Evolutionary conservation across 2,888 invertebrate species (phyloP).

Genomic region (Carabus problematicus): DNA sequence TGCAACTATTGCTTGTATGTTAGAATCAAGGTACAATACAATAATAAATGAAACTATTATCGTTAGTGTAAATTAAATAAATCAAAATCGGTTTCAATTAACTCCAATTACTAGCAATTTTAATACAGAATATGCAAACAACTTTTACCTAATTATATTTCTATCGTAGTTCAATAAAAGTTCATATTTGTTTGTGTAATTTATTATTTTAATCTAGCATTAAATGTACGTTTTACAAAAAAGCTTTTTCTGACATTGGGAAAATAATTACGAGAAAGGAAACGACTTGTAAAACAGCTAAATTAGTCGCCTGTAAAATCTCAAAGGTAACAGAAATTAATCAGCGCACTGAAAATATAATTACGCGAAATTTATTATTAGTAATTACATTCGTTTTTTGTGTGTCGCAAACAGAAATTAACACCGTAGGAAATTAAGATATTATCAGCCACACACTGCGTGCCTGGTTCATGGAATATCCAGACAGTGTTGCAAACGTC

Average conservation of each 20-base stretch:
- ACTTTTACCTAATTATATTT: no score
- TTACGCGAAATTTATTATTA: slow-evolving; percentile 34
- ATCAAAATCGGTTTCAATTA: no score
- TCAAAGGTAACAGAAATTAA: slow-evolving; percentile 31
- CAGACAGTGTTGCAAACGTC: background rate
- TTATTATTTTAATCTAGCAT: background rate
- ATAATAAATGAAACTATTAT: no score
- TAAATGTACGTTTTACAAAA: background rate
- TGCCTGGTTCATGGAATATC: slow-evolving; percentile 1
- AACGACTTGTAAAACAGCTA: no score
- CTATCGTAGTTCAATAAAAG: no score
- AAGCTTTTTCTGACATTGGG: background rate
- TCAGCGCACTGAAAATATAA: slow-evolving; percentile 29
- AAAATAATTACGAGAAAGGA: no score
- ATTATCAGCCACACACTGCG: slow-evolving; percentile 17
- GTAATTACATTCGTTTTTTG: slow-evolving; percentile 33
- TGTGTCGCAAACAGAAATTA: slow-evolving; percentile 27
- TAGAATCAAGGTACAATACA: no score
- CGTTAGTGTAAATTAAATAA: no score
- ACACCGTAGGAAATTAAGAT: slow-evolving; percentile 35
- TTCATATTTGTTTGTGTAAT: no score
- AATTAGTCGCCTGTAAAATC: slow-evolving; percentile 19
- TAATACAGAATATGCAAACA: no score
- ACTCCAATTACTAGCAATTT: no score
- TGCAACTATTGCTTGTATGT: no score